A percentile compares a stretch with the other conserved stretches of the same genome.
Evolutionary conservation across 2,113 vertebrate species (phyloP).

Genomic region (Python bivittatus): DNA sequence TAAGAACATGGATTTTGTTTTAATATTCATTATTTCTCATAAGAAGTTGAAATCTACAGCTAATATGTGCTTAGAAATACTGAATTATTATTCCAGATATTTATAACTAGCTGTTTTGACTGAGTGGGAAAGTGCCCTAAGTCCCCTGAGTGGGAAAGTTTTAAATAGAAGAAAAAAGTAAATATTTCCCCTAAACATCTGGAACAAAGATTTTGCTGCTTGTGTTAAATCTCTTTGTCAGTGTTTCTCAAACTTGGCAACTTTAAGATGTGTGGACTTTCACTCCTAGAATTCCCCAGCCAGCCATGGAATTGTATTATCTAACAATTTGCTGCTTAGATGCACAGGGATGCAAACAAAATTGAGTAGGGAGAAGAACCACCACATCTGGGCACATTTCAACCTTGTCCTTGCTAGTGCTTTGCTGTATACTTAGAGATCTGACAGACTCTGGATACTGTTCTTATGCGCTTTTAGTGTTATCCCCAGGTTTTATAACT

Average conservation of each 20-base stretch:
- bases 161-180: neutral
- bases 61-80: neutral
- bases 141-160: too few relatives aligned
- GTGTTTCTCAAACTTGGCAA: neutral
- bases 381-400: neutral
- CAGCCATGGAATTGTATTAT: neutral
- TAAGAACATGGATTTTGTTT: conserved; percentile 66
- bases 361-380: neutral
- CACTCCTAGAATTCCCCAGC: neutral
- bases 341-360: neutral
- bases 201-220: neutral
- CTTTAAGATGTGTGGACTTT: neutral
- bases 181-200: neutral
- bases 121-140: neutral
- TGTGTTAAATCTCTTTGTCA: neutral
- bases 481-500: neutral
- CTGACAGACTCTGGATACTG: neutral
- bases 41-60: neutral
- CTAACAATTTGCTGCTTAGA: neutral
- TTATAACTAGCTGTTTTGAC: neutral
- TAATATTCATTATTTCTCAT: neutral
- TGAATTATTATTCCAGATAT: neutral
- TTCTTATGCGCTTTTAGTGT: neutral
- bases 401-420: neutral
- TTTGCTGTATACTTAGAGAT: neutral